These are phyloP conservation scores for Geotria australis DNA, from an alignment of 2,797 vertebrate species.

Conservation along the genomic window DNA sequence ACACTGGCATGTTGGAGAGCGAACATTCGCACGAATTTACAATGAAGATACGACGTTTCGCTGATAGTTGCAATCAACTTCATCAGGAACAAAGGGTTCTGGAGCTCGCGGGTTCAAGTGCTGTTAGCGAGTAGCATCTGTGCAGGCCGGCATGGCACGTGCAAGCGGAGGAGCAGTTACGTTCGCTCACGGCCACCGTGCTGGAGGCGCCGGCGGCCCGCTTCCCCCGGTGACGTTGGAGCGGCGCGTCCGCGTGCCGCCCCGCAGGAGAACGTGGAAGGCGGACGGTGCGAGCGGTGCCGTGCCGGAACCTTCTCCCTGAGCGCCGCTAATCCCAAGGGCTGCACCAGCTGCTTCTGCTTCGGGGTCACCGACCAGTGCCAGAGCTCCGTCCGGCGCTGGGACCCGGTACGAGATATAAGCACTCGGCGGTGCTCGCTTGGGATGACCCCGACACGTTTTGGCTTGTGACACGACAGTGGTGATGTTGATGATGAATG, in stretches of 20 bases:
- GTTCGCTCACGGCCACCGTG: too few species aligned
- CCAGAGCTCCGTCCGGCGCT: slow-evolving; percentile 26
- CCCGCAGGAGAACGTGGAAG: slow-evolving; percentile 64
- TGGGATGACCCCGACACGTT: background rate
- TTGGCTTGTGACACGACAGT: background rate
- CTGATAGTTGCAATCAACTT: too few species aligned
- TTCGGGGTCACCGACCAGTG: slow-evolving; percentile 76
- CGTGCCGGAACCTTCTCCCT: slow-evolving; percentile 58
- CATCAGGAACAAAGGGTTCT: too few species aligned
- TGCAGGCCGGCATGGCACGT: too few species aligned
- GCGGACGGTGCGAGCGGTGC: slow-evolving; percentile 47
- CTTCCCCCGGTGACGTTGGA: too few species aligned
- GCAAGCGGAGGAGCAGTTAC: too few species aligned
- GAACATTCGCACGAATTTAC: too few species aligned
- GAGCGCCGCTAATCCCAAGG: slow-evolving; percentile 57
- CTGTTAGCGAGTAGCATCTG: too few species aligned
- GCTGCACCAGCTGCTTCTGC: slow-evolving; percentile 92
- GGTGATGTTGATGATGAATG: background rate
- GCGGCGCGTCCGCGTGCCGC: background rate
- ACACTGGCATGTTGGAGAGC: too few species aligned
- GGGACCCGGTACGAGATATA: slow-evolving; percentile 22
- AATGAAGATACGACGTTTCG: too few species aligned
- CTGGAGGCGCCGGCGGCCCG: too few species aligned
- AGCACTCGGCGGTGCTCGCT: background rate
- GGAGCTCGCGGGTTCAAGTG: too few species aligned